Conservation (phyloP, 2,888 invertebrate species). For the Hedya salicella region DNA sequence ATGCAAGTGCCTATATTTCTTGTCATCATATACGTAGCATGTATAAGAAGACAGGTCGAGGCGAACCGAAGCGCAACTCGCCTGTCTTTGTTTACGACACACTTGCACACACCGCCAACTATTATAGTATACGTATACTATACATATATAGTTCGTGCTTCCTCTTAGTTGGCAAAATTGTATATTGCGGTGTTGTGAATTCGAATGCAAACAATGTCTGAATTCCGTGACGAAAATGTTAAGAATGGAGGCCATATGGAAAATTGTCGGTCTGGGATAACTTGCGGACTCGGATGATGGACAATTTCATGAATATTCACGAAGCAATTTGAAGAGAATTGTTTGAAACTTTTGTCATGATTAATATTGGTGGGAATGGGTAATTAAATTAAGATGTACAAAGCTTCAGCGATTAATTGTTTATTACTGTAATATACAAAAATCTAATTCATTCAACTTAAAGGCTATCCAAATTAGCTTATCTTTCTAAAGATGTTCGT, state of each 20-base stretch:
- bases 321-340: slow-evolving; percentile 37
- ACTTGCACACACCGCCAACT: slow-evolving; percentile 25
- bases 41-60: slow-evolving; percentile 60
- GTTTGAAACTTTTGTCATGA: slow-evolving; percentile 32
- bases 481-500: not conserved
- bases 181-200: slow-evolving; percentile 10
- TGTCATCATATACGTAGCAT: slow-evolving; percentile 37
- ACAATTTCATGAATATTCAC: slow-evolving; percentile 38
- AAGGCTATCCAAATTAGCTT: not conserved
- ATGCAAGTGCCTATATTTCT: slow-evolving; percentile 34
- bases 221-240: slow-evolving; percentile 33
- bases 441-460: not conserved
- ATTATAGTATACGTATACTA: slow-evolving; percentile 40
- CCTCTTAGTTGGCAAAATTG: slow-evolving; percentile 23
- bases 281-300: slow-evolving; percentile 21
- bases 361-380: slow-evolving; percentile 25
- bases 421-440: not conserved
- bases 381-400: slow-evolving; percentile 29
- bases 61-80: slow-evolving; percentile 56
- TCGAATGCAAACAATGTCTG: slow-evolving; percentile 17
- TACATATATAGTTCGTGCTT: slow-evolving; percentile 45
- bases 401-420: not conserved
- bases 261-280: slow-evolving; percentile 20
- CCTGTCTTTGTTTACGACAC: slow-evolving; percentile 57
- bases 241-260: slow-evolving; percentile 34